Evolutionary conservation across 2,113 vertebrate genomes (phyloP), one percentile per base, ranked within the genome.

Genomic region (Lipophrys pholis): DNA sequence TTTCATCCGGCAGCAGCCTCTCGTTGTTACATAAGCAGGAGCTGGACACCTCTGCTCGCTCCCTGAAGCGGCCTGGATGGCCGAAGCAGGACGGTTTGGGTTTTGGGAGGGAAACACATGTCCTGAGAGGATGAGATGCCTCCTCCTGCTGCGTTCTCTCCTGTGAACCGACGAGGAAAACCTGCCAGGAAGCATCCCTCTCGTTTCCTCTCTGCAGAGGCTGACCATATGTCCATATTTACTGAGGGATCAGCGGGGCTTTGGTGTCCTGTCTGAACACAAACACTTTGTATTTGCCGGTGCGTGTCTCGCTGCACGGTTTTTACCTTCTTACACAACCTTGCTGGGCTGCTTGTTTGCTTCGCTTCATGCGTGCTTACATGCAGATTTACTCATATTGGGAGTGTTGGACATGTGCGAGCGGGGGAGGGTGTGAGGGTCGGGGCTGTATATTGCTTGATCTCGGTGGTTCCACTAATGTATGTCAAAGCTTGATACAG

Each of bases 181-280:
- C 58, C n/a, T 2, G 54, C 55, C 63, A 81, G 46, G 70, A 60
- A 55, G 3, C 58, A 30, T 78, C 72, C 54, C 65, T 73, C 60
- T 30, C 2, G 11, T 36, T 5, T 65, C 42, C 56, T 51, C 69
- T 59, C 51, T 63, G 46, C 77, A 63, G 64, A 77, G 76, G 45
- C 40, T 17, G 49, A 79, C 88, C 87, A 89, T 87, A 91, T 89
- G 88, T 78, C 72, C 81, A 74, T 87, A 90, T 91, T 88, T 87
- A 90, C 84, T 48, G 75, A 75, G 82, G 80, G 84, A 85, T 90
- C 74, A 87, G 74, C 83, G 84, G 79, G 69, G 78, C 75, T 86
- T 78, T 87, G 82, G 86, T 82, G 10, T 30, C 17, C 53, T 36
- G 69, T 80, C 78, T 77, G 40, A 54, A 73, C 50, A 55, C 51